Evolutionary conservation across 1,140 invertebrate genomes (phyloP), one percentile per base, ranked within the genome.

Genomic region (Drosophila erecta): DNA sequence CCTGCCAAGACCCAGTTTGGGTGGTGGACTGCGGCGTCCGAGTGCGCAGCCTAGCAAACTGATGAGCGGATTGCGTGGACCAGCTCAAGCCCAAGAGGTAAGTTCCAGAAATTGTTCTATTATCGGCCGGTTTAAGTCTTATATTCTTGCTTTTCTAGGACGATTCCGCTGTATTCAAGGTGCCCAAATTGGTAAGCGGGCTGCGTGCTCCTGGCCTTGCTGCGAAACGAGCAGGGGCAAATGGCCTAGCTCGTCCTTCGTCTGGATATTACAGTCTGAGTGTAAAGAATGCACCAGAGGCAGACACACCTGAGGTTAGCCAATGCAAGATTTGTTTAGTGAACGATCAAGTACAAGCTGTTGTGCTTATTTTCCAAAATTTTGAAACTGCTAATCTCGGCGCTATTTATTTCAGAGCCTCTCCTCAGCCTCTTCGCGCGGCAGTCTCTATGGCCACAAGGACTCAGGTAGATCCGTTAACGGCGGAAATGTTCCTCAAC

Each of bases 221-320:
- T 10, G 58, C 44, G 0, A 83, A 87, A 41, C 59, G 81, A 12
- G 50, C 55, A 17, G 75, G 72, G 15, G 61, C 74, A 6, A 83
- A 89, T 78, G 89, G 89, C 8, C 57, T 92, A 7, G 69, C 85
- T 5, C 86, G 91, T 4, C 91, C 91, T 10, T 92, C 91, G 1
- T 92, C 91, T 14, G 91, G 86, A 22, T 92, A 79, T 56, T 92
- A 91, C 64, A 91, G 91, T 54, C 57, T 91, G 12, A 85, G 70
- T 53, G 73, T 83, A 58, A 83, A 75, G 51, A 20, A 72, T 5
- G 70, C 75, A 6, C 77, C 74, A 40, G 75, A 79, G 56, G 58
- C 62, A 14, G 78, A 81, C 72, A 81, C 83, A 37, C 72, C 81
- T 22, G 84, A 87, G 71, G 83, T 87, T 8, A 3, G 38, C 47